Percentiles rank a stretch among this genome's conserved stretches.
phyloP scores from a whole-genome alignment of 1,140 invertebrate species.

The Drosophila erecta region DNA sequence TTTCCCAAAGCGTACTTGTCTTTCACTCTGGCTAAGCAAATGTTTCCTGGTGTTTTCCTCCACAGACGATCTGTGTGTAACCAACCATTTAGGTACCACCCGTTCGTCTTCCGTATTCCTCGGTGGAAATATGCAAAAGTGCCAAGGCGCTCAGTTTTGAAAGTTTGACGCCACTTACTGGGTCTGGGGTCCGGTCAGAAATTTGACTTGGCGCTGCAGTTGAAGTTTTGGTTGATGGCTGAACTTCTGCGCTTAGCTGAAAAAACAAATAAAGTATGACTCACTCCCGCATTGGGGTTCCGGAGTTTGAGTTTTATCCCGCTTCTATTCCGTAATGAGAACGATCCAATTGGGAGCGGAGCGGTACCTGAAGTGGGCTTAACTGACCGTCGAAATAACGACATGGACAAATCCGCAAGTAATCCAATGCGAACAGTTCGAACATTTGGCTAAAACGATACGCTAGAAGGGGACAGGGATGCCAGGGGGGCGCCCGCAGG shows the following conservation, averaged over 20 bases:
- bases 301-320: constrained; percentile 4
- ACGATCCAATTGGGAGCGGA: constrained; percentile 3
- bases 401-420: constrained; percentile 78
- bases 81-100: constrained; percentile 39
- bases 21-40: background rate
- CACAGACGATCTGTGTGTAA: constrained; percentile 20
- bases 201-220: constrained; percentile 79
- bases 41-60: background rate
- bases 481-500: constrained; percentile 54
- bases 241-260: constrained; percentile 72
- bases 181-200: constrained; percentile 67
- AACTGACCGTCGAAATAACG: constrained; percentile 65
- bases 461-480: constrained; percentile 16
- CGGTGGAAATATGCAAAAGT: constrained; percentile 80
- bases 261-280: constrained; percentile 77
- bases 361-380: background rate
- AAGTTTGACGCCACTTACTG: constrained; percentile 74
- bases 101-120: constrained; percentile 36
- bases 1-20: constrained; percentile 8
- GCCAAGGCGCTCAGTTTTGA: constrained; percentile 61
- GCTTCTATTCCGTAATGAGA: constrained; percentile 38
- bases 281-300: constrained; percentile 9
- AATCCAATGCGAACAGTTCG: constrained; percentile 73
- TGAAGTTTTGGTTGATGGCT: constrained; percentile 80
- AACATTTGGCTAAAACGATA: constrained; percentile 71